Percentiles rank a stretch among this genome's conserved stretches.
These are phyloP conservation scores for Antheraea mylitta DNA, from an alignment of 1,140 invertebrate genomes.

Conservation along the genomic window DNA sequence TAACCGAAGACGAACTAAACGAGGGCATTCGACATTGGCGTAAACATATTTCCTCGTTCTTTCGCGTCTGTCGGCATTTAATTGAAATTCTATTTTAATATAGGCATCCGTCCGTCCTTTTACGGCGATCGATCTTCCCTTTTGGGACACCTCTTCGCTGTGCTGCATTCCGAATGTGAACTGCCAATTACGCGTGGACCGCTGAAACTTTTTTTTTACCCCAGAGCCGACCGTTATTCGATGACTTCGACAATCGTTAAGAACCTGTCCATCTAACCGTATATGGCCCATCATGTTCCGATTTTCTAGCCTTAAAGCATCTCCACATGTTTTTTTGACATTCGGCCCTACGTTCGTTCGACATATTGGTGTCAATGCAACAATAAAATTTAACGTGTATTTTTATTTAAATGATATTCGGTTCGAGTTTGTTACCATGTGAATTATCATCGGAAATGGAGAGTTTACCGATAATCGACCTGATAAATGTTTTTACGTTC, in stretches of 20 bases:
- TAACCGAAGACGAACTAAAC: neutral
- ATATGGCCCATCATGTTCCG: constrained; percentile 51
- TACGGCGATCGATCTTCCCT: constrained; percentile 52
- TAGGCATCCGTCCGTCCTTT: constrained; percentile 46
- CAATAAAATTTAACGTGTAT: constrained; percentile 61
- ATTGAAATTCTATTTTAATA: constrained; percentile 69
- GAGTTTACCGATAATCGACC: constrained; percentile 65
- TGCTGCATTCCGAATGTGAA: constrained; percentile 58
- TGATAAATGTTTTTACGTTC: constrained; percentile 32
- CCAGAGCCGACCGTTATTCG: constrained; percentile 56
- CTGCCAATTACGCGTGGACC: constrained; percentile 60
- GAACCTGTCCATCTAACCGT: constrained; percentile 50
- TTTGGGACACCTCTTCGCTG: constrained; percentile 61
- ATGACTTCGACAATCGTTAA: constrained; percentile 58
- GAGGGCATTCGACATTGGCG: neutral
- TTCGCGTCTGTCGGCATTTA: constrained; percentile 20
- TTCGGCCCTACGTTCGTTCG: constrained; percentile 36
- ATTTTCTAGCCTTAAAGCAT: constrained; percentile 65
- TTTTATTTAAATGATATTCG: constrained; percentile 51
- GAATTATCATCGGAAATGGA: constrained; percentile 40
- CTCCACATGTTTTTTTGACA: constrained; percentile 49
- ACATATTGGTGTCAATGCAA: constrained; percentile 66
- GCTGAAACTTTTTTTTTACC: constrained; percentile 57
- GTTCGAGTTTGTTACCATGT: constrained; percentile 38
- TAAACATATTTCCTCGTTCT: constrained; percentile 5